Conservation (phyloP, 2,797 vertebrate species). For the Chloroceryle amazona region DNA sequence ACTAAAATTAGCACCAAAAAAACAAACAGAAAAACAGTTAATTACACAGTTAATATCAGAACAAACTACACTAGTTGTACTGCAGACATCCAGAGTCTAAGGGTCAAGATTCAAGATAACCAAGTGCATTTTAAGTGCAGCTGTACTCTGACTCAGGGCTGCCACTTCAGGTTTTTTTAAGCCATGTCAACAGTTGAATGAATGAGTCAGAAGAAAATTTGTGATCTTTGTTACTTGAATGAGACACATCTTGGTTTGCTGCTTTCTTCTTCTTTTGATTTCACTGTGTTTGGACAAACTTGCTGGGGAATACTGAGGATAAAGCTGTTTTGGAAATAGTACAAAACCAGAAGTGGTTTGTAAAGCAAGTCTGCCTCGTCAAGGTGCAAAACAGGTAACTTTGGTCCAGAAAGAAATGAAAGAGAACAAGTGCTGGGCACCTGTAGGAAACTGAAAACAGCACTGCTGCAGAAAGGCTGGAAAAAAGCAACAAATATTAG, state of each 20-base stretch:
- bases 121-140: not conserved
- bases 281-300: not conserved
- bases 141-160: slow-evolving; percentile 54
- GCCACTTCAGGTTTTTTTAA: slow-evolving; percentile 34
- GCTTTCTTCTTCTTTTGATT: not conserved
- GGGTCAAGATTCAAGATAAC: slow-evolving; percentile 55
- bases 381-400: not conserved
- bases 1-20: not conserved
- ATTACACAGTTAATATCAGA: slow-evolving; percentile 34
- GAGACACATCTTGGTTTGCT: slow-evolving; percentile 10
- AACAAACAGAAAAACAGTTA: not conserved
- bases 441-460: not conserved
- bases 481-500: not conserved
- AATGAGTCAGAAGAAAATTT: slow-evolving; percentile 58
- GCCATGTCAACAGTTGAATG: slow-evolving; percentile 13
- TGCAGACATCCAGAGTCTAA: slow-evolving; percentile 68
- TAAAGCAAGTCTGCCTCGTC: not conserved
- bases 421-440: not conserved
- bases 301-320: not conserved
- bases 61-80: not conserved
- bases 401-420: not conserved
- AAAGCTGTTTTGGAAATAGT: not conserved
- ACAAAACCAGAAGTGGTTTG: not conserved
- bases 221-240: slow-evolving; percentile 59
- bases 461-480: not conserved